Conservation (phyloP, 2,797 vertebrate genomes). For the Scolopax rusticola region DNA sequence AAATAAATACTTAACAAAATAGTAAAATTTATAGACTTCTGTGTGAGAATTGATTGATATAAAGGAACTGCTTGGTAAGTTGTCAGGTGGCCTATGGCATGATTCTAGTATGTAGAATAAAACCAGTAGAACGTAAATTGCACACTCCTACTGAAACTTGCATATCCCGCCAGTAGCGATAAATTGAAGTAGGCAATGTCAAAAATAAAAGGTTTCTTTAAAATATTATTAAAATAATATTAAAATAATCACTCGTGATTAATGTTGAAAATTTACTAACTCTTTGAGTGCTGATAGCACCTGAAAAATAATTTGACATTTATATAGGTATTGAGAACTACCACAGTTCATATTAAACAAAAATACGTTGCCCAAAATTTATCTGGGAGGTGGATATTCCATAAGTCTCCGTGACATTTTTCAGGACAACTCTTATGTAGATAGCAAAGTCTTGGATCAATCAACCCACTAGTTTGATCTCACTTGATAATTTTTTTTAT, state of each 20-base stretch:
- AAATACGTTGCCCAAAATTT: not conserved
- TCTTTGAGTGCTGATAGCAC: not conserved
- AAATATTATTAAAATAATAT: not conserved
- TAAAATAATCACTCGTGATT: not conserved
- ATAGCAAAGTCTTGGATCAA: not conserved
- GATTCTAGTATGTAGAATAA: not conserved
- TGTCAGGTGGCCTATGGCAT: not conserved
- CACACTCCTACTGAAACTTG: not conserved
- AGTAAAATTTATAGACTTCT: not conserved
- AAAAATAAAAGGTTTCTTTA: not conserved
- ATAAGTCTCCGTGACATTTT: not conserved
- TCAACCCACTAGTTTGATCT: not conserved
- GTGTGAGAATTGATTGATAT: not conserved
- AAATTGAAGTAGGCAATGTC: not conserved
- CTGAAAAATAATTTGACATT: not conserved
- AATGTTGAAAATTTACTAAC: not conserved
- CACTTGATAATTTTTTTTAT: not conserved
- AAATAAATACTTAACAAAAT: not conserved
- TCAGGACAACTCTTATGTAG: not conserved
- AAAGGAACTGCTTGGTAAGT: not conserved
- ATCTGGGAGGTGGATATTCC: not conserved
- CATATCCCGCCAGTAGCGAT: not conserved
- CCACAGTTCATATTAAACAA: not conserved
- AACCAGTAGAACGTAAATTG: not conserved
- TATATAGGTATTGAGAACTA: not conserved